These are phyloP conservation scores for Chanos chanos DNA, from an alignment of 2,797 vertebrate genomes.

Conservation along the genomic window DNA sequence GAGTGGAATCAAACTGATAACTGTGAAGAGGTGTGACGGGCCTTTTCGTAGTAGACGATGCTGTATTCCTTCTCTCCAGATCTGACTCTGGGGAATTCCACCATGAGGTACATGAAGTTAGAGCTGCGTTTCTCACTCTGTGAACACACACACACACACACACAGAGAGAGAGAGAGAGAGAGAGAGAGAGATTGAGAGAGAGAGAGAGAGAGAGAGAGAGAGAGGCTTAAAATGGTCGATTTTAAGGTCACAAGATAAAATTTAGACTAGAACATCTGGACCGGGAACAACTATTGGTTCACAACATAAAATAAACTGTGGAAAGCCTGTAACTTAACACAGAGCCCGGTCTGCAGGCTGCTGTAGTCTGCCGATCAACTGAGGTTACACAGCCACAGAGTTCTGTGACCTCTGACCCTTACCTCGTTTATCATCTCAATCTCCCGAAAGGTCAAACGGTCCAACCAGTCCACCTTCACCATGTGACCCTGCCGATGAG, in stretches of 20 bases:
- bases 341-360: too few relatives aligned
- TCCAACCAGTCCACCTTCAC: slow-evolving; percentile 99
- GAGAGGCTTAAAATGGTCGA: not conserved
- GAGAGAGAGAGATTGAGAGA: too few relatives aligned
- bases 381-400: not conserved
- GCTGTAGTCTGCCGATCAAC: not conserved
- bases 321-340: too few relatives aligned
- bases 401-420: too few relatives aligned
- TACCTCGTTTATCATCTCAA: slow-evolving; percentile 99
- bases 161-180: not conserved
- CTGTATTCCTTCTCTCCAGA: slow-evolving; percentile 91
- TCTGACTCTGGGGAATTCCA: slow-evolving; percentile 95
- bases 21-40: too few relatives aligned
- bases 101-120: slow-evolving; percentile 99
- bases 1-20: too few relatives aligned
- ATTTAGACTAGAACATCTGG: too few relatives aligned
- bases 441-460: slow-evolving; percentile 95
- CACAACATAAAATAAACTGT: too few relatives aligned
- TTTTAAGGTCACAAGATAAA: too few relatives aligned
- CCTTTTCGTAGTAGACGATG: slow-evolving; percentile 98
- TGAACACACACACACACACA: not conserved
- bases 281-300: too few relatives aligned
- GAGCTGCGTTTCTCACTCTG: slow-evolving; percentile 98
- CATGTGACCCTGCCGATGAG: slow-evolving; percentile 97
- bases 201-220: too few relatives aligned